phyloP scores from a whole-genome alignment of 2,888 invertebrate genomes.

The Germaria angustata region DNA sequence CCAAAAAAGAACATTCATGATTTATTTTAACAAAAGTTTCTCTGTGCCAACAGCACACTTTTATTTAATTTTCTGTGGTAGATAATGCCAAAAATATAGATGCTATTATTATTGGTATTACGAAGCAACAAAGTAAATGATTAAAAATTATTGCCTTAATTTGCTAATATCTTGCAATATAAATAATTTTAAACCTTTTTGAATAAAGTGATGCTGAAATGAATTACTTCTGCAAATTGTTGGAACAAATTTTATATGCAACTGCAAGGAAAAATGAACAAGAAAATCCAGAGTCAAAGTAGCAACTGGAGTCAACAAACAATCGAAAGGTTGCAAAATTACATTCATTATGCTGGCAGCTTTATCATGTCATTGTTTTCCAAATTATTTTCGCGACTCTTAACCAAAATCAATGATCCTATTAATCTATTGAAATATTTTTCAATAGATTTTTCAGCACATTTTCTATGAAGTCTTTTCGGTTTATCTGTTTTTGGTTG shows the following conservation, averaged over 20 bases:
- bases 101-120: too few species aligned
- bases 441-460: background rate
- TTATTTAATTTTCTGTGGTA: too few species aligned
- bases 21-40: too few species aligned
- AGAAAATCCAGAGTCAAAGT: background rate
- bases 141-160: background rate
- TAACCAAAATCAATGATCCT: conserved; percentile 30
- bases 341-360: conserved; percentile 37
- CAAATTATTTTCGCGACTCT: background rate
- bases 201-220: background rate
- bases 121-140: too few species aligned
- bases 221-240: conserved; percentile 7
- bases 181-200: background rate
- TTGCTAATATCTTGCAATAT: background rate
- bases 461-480: background rate
- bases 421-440: conserved; percentile 35
- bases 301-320: conserved; percentile 18
- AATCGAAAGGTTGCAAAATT: conserved; percentile 22
- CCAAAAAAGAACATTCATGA: too few species aligned
- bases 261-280: background rate
- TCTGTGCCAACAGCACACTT: too few species aligned
- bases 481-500: background rate
- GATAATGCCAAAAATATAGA: too few species aligned
- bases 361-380: conserved; percentile 21
- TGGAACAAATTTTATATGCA: conserved; percentile 3